Evolutionary conservation across 2,797 vertebrate species (phyloP).

Genomic region (Scolopax rusticola): DNA sequence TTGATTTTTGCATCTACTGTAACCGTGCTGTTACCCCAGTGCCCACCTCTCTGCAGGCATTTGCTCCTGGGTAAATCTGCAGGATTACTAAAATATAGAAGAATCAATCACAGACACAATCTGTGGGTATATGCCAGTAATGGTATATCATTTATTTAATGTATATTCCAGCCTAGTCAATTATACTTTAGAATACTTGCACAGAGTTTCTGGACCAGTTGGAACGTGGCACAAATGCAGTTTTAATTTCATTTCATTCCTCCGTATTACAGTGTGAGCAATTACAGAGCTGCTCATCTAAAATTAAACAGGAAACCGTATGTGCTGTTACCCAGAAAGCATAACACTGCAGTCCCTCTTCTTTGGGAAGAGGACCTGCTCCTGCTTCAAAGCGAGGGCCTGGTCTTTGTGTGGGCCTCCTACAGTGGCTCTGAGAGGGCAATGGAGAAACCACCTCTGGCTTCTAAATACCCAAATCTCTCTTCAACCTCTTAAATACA

Average conservation of each 20-base stretch:
- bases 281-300: not conserved
- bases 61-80: constrained; percentile 38
- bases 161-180: not conserved
- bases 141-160: not conserved
- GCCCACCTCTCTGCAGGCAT: not conserved
- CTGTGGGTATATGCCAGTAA: not conserved
- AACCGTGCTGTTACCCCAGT: not conserved
- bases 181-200: not conserved
- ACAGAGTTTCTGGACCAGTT: not conserved
- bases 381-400: not conserved
- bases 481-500: not conserved
- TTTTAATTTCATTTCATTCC: not conserved
- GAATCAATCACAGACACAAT: constrained; percentile 63
- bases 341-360: not conserved
- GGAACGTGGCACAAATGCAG: not conserved
- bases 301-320: not conserved
- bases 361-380: not conserved
- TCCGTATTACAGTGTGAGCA: accelerated
- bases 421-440: not conserved
- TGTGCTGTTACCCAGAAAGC: not conserved
- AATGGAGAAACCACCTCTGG: not conserved
- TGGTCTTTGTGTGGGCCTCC: not conserved
- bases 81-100: constrained; percentile 64
- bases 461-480: not conserved
- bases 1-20: constrained; percentile 40